phyloP scores from a whole-genome alignment of 92 coral and sea anemone genomes.

The Phenganax stokvisi region DNA sequence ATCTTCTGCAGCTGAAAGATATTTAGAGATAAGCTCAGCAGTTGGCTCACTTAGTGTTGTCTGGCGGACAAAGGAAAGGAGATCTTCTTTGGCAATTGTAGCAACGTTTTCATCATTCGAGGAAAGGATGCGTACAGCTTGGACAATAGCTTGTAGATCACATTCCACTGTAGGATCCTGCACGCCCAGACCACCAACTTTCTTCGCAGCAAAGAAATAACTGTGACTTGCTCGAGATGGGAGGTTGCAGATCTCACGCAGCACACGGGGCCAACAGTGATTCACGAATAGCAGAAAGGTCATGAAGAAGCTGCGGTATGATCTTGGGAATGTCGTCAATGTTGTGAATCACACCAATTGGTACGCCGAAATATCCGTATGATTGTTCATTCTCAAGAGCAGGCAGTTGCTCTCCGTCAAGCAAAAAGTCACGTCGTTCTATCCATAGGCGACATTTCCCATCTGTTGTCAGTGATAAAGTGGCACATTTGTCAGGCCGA shows the following conservation, averaged over 20 bases:
- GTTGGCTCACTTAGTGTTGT: constrained; percentile 12
- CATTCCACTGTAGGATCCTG: constrained; percentile 25
- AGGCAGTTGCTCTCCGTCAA: background rate
- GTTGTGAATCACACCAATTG: constrained; percentile 13
- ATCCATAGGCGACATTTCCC: background rate
- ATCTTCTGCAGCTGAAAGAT: background rate
- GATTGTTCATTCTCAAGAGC: constrained; percentile 9
- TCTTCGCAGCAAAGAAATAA: constrained; percentile 23
- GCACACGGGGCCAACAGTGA: constrained; percentile 31
- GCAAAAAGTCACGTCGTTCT: constrained; percentile 8
- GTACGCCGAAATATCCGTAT: constrained; percentile 20
- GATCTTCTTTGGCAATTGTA: constrained; percentile 11
- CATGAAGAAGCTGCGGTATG: constrained; percentile 9
- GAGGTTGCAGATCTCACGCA: constrained; percentile 5
- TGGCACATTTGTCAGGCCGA: constrained; percentile 29
- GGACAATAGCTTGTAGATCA: constrained; percentile 11
- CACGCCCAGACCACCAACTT: constrained; percentile 20
- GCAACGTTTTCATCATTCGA: background rate
- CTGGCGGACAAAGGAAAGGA: constrained; percentile 1
- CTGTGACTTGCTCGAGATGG: constrained; percentile 2
- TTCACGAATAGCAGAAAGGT: background rate
- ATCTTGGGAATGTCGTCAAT: constrained; percentile 19
- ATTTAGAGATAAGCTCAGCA: constrained; percentile 13
- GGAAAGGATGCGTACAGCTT: constrained; percentile 20
- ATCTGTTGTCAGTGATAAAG: background rate